Evolutionary conservation across 1,140 invertebrate genomes (phyloP), one percentile per base, ranked within the genome.

Genomic region (Pteromalus puparum): DNA sequence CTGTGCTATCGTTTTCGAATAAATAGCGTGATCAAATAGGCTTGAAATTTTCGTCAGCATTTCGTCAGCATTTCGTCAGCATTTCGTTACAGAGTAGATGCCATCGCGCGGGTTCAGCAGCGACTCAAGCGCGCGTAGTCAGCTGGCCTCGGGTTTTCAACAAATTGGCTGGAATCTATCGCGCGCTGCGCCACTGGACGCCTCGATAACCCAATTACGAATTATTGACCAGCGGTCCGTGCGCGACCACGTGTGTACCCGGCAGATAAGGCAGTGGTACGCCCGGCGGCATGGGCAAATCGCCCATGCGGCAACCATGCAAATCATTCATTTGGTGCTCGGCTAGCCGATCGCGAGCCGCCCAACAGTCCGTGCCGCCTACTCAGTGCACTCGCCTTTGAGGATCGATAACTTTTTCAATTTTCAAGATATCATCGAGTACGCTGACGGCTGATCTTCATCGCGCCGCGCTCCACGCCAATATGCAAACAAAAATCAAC

Each of bases 181-280:
- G 48, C n/a, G 75, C 61, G 18, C 15, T 28, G 24, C 13, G 46
- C 18, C 53, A 61, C 28, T 74, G 77, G 67, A 68, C 46, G 30
- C 34, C 24, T 79, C 34, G 61, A 80, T 79, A 80, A 84, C 10
- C 77, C 76, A 84, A 80, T 84, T 84, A 74, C 30, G 30, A 78
- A 78, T 78, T 83, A 83, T 79, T 74, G 83, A 74, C 67, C 83
- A 73, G 48, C 79, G 74, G 67, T 18, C 74, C 67, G 81, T 46
- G 74, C 61, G 26, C n/a, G 73, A 15, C 30, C n/a, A 67, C 15
- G 82, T 78, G 81, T 82, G 82, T 72, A 70, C 4, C 1, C 61
- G 21, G 28, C 13, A 70, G 82, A 83, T 83, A 83, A 83, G 82
- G 61, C 68, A 83, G 61, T 38, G 28, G 61, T 21, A 2, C 38